Base-by-base conservation (phyloP, 2,797 vertebrate species). In the Sus cebifrons region DNA sequence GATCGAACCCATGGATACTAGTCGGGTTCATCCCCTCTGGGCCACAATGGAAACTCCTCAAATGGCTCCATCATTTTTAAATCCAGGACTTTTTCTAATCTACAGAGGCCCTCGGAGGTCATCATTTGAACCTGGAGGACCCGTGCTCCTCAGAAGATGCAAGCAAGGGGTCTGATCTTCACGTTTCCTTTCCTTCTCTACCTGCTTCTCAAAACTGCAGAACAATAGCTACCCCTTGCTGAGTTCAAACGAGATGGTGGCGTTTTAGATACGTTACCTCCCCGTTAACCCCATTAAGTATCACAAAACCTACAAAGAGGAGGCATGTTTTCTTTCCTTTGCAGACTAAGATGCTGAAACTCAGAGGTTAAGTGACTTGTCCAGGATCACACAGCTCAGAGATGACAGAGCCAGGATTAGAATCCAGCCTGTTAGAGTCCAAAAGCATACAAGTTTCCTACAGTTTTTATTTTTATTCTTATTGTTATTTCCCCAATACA, bases 131-230 rank as follows among this genome's bases (percentile, higher is more conserved):
- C 15, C 65, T 12, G 25, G 16, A 73, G 13, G 25, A n/a, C 32
- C 92, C 8, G 36, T 12, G 32, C 32, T 40, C 2, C 62, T 67
- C 32, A 4, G 32, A 20, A 86, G 52, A 27, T 2, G 21, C 4
- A 2, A 2, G n/a, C 23, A 0, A 1, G 32, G 12, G 8, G 13
- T 65, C n/a, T 23, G 9, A 40, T 2, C 11, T 14, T 5, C 25
- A 6, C 25, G 9, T 11, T 6, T 3, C 65, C 17, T 27, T 36
- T 62, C 17, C 44, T 78, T 73, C 32, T 89, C 49, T 25, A 17
- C 49, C 13, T 4, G 29, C 40, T 60, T 62, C 44, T 86, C 52
- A 18, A 1, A 4, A 21, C 12, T 1, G 14, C 5, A 12, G 27
- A 32, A 17, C 3, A 52, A 1, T 2, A 23, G 8, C 85, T 32